A percentile compares a stretch with the other conserved stretches of the same genome.
These are phyloP conservation scores for Tetraodon nigroviridis DNA, from an alignment of 2,113 vertebrate genomes.

Conservation along the genomic window DNA sequence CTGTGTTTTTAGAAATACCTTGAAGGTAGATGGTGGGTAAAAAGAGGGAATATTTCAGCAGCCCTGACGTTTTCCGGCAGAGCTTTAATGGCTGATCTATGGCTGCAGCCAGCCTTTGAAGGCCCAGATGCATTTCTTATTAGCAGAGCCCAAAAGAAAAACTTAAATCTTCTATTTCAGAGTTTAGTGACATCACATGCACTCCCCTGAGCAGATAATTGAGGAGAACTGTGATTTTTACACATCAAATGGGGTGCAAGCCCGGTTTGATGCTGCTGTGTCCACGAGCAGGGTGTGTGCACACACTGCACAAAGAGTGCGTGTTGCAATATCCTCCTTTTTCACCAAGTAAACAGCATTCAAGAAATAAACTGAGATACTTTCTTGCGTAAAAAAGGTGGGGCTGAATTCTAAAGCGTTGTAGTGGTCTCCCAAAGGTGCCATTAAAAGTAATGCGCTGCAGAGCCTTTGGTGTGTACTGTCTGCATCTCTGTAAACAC, in stretches of 20 bases:
- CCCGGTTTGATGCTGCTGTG: slow-evolving; percentile 36
- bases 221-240: slow-evolving; percentile 9
- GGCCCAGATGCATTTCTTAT: slow-evolving; percentile 48
- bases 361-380: no score
- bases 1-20: slow-evolving; percentile 36
- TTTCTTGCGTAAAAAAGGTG: no score
- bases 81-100: slow-evolving; percentile 43
- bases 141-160: slow-evolving; percentile 28
- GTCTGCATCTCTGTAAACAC: slow-evolving; percentile 49
- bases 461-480: slow-evolving; percentile 16
- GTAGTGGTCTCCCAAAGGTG: slow-evolving; percentile 23
- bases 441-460: slow-evolving; percentile 49
- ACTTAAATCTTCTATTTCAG: slow-evolving; percentile 37
- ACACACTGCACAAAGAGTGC: not conserved
- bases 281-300: slow-evolving; percentile 3
- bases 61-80: slow-evolving; percentile 38
- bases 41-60: slow-evolving; percentile 5
- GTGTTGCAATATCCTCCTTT: not conserved
- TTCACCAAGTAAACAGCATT: no score
- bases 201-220: slow-evolving; percentile 15
- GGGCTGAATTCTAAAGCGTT: no score
- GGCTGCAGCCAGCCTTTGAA: slow-evolving; percentile 46
- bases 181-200: slow-evolving; percentile 35
- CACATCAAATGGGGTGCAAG: slow-evolving; percentile 29
- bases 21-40: slow-evolving; percentile 29